Evolutionary conservation across 2,888 invertebrate species (phyloP), one percentile per base, ranked within the genome.

Genomic region (Sisyra nigra): DNA sequence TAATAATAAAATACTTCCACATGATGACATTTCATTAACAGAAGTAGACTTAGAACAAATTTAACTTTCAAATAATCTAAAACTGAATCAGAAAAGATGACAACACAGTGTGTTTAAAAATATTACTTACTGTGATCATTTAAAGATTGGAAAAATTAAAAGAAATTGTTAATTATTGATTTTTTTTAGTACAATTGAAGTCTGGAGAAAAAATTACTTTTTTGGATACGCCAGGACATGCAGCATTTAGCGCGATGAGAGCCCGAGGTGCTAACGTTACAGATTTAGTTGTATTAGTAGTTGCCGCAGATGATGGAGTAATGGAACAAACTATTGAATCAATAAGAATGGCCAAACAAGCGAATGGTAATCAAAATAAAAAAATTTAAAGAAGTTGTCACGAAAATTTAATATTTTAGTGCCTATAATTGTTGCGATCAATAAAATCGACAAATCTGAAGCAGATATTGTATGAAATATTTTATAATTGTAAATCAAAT

Each of bases 221-320:
- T 67, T 67, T 98, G 51, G 98, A 98, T 66, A 98, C 98, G 8
- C 98, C 98, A 3, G 98, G 98, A 0, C 98, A 99, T 69, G 96
- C 97, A 3, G 98, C 98, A 1, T 98, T 98, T 62, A 74, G 75
- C 39, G 74, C 92, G 1, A 96, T 98, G 93, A 67, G 97, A 43
- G 77, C 83, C 7, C 75, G 97, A 40, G 98, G 98, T n/a, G 96
- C 97, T 1, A 69, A 74, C 52, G 78, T 83, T 43, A 97, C 98
- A 0, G 98, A 98, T 62, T 77, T 97, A 42, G 87, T 96, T 42
- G 81, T 96, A 46, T 66, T 97, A 43, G 96, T 98, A 18, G 92
- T 99, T 33, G 98, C 98, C 2, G 97, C 96, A 0, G 97, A 98
- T 62, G 98, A 98, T 64, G 96, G 98, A 3, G 94, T 97, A 35